Conservation (phyloP, 2,797 vertebrate species). For the Anguilla obscura region DNA sequence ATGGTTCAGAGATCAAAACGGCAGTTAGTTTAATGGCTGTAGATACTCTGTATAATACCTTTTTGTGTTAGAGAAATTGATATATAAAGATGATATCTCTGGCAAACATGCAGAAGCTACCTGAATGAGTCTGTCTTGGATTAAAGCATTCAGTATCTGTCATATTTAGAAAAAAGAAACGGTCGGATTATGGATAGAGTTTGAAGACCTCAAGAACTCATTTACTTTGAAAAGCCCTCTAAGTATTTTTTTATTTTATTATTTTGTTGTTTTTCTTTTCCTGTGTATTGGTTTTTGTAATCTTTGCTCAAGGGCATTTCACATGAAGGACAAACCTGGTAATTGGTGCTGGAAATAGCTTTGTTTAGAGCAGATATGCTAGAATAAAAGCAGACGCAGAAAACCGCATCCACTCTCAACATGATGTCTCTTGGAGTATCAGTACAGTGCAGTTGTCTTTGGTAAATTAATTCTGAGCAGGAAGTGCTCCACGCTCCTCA, state of each 20-base stretch:
- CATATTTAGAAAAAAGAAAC: neutral
- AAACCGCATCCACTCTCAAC: neutral
- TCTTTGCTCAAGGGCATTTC: neutral
- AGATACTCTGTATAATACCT: conserved; percentile 13
- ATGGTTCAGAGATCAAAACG: conserved; percentile 13
- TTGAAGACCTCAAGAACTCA: neutral
- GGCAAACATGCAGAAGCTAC: neutral
- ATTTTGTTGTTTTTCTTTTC: neutral
- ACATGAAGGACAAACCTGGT: conserved; percentile 13
- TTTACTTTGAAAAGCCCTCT: neutral
- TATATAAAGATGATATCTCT: neutral
- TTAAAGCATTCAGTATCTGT: neutral
- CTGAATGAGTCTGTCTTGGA: neutral
- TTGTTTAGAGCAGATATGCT: conserved; percentile 25
- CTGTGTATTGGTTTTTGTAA: neutral
- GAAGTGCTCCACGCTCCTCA: neutral
- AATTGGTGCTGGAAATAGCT: neutral
- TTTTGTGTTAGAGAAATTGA: conserved; percentile 7
- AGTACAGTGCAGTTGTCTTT: neutral
- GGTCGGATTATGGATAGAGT: neutral
- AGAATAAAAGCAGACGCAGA: neutral
- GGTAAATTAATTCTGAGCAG: neutral
- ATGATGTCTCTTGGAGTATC: neutral
- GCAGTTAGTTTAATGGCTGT: conserved; percentile 12
- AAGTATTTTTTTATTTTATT: neutral